Conservation (phyloP, 2,888 invertebrate genomes). For the Pteria penguin region DNA sequence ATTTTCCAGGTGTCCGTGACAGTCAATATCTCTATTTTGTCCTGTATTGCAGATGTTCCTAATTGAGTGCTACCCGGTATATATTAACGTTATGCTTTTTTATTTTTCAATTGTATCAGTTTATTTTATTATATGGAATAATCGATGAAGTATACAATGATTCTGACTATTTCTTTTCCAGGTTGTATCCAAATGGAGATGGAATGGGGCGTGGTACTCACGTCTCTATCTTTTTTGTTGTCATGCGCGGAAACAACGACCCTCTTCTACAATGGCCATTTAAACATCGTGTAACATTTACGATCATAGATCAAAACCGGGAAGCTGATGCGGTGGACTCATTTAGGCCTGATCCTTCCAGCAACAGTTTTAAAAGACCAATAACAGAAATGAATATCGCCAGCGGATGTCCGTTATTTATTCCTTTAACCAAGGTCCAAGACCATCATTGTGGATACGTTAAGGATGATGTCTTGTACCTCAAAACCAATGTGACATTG, state of each 20-base stretch:
- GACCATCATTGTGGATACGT: conserved; percentile 60
- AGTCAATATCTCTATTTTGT: too few species aligned
- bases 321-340: conserved; percentile 74
- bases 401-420: conserved; percentile 78
- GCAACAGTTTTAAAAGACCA: conserved; percentile 77
- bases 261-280: conserved; percentile 77
- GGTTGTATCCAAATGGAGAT: conserved; percentile 78
- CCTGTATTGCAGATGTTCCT: too few species aligned
- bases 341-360: conserved; percentile 77
- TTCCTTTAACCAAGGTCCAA: conserved; percentile 61
- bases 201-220: conserved; percentile 76
- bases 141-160: too few species aligned
- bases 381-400: conserved; percentile 79
- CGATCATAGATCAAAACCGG: conserved; percentile 75
- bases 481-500: conserved; percentile 54
- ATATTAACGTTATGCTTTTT: too few species aligned
- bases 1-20: too few species aligned
- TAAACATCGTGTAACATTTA: conserved; percentile 74
- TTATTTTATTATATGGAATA: too few species aligned
- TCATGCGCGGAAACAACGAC: conserved; percentile 76
- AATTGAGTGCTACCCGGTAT: too few species aligned
- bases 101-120: too few species aligned
- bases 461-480: conserved; percentile 71
- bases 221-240: conserved; percentile 77
- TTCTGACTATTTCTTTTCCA: too few species aligned